These are phyloP conservation scores for Spheniscus humboldti DNA, from an alignment of 2,797 vertebrate genomes.

Conservation along the genomic window DNA sequence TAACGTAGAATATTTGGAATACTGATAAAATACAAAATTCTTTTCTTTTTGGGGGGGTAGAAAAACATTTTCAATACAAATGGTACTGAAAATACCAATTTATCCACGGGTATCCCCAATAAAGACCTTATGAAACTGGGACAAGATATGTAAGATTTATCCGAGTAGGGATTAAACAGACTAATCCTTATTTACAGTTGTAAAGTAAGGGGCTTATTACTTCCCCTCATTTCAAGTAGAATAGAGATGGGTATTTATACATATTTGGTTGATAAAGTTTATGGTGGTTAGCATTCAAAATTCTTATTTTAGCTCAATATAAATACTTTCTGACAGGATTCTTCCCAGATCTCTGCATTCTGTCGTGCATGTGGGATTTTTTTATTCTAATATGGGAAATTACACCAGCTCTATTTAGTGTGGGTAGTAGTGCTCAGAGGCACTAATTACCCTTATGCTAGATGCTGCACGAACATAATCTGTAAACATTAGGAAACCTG, in stretches of 20 bases:
- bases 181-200: neutral
- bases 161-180: neutral
- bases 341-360: neutral
- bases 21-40: neutral
- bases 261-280: neutral
- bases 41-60: neutral
- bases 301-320: neutral
- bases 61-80: neutral
- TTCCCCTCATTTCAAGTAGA: neutral
- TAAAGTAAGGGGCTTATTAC: neutral
- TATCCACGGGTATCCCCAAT: neutral
- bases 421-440: neutral
- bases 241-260: neutral
- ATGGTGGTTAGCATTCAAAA: neutral
- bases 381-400: neutral
- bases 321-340: neutral
- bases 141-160: neutral
- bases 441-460: neutral
- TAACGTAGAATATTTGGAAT: neutral
- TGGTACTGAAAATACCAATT: neutral
- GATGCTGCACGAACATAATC: neutral
- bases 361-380: rapidly evolving
- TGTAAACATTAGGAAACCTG: neutral
- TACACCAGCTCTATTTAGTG: neutral
- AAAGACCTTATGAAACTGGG: neutral